Evolutionary conservation across 2,797 vertebrate genomes (phyloP).

Genomic region (Semotilus atromaculatus): DNA sequence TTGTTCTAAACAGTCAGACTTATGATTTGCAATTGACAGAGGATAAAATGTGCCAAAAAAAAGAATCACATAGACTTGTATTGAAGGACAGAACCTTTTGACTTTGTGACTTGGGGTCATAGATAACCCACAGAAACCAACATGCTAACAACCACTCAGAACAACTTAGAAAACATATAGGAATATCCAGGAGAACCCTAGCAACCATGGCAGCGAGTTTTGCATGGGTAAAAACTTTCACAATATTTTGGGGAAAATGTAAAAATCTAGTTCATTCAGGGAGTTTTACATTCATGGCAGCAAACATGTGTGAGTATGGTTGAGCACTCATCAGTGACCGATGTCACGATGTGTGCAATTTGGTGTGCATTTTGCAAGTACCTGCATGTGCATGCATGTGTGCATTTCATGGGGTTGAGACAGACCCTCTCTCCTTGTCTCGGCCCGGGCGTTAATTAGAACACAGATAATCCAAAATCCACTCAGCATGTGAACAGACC

Average conservation of each 20-base stretch:
- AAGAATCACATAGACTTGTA: background rate
- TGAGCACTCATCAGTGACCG: constrained; percentile 42
- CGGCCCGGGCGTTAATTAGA: constrained; percentile 61
- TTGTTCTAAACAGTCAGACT: background rate
- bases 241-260: background rate
- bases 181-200: background rate
- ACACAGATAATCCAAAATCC: constrained; percentile 63
- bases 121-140: background rate
- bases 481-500: constrained; percentile 57
- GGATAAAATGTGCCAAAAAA: background rate
- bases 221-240: background rate
- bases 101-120: background rate
- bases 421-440: constrained; percentile 61
- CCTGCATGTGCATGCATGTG: constrained; percentile 50
- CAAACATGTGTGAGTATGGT: constrained; percentile 16
- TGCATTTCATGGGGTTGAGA: constrained; percentile 58
- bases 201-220: background rate
- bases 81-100: background rate
- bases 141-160: constrained; percentile 1
- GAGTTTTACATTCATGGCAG: background rate
- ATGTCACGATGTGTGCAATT: constrained; percentile 27
- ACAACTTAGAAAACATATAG: background rate
- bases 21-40: background rate
- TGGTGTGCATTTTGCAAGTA: constrained; percentile 36
- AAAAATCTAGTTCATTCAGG: background rate